Conservation (phyloP, 2,113 vertebrate species). For the Tragelaphus scriptus region DNA sequence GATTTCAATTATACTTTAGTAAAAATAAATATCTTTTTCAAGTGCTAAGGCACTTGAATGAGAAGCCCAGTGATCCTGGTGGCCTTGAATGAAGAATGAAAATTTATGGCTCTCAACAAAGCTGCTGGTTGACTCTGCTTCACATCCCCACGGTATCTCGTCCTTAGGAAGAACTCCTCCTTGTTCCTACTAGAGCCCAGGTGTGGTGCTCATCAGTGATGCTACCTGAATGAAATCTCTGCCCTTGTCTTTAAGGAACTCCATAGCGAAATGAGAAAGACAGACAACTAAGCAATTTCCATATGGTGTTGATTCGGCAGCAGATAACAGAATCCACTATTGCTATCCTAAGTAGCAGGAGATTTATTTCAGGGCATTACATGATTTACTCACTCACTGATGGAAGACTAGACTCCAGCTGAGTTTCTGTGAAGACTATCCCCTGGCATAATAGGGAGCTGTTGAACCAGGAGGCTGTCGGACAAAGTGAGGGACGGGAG, state of each 20-base stretch:
- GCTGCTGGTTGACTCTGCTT: background rate
- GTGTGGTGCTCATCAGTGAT: background rate
- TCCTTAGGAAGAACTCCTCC: background rate
- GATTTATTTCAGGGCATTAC: background rate
- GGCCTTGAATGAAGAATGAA: background rate
- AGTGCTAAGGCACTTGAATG: background rate
- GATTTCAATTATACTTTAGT: background rate
- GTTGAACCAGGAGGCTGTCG: background rate
- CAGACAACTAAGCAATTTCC: background rate
- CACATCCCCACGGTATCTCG: rapidly evolving
- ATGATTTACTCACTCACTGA: background rate
- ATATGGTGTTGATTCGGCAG: background rate
- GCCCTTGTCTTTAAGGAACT: background rate
- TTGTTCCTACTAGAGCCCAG: background rate
- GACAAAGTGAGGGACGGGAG: no score
- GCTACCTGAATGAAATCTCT: background rate
- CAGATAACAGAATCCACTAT: background rate
- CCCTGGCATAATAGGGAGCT: background rate
- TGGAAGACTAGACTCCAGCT: background rate
- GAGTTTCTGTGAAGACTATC: background rate
- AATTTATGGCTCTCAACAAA: background rate
- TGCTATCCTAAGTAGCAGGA: background rate
- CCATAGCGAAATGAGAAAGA: no score
- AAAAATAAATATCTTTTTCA: background rate
- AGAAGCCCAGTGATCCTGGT: background rate